Percentiles rank a stretch among this genome's conserved stretches.
These are phyloP conservation scores for Terrapene triunguis DNA, from an alignment of 2,113 vertebrate species.

Conservation along the genomic window DNA sequence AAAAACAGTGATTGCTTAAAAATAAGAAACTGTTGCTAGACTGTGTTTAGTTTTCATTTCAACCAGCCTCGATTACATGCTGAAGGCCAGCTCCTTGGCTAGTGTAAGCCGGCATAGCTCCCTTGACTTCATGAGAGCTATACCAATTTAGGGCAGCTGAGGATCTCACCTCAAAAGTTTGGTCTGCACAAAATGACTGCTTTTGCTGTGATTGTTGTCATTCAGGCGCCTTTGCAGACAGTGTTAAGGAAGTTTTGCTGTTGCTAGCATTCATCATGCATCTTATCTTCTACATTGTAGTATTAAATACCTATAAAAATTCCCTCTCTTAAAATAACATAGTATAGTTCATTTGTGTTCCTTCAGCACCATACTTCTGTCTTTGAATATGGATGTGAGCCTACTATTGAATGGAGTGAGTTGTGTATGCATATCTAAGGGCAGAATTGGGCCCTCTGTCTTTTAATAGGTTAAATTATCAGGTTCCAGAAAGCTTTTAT, in stretches of 20 bases:
- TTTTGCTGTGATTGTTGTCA: background rate
- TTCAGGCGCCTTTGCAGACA: background rate
- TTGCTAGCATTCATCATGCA: background rate
- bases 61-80: background rate
- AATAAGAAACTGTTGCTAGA: background rate
- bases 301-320: background rate
- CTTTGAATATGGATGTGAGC: background rate
- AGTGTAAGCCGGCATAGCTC: background rate
- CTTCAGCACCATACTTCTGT: background rate
- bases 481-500: slow-evolving; percentile 16
- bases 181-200: background rate
- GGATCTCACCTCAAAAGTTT: background rate
- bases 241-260: background rate
- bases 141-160: background rate
- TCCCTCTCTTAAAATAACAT: background rate
- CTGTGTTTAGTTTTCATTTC: background rate
- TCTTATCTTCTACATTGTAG: background rate
- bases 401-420: background rate
- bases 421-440: background rate
- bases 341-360: background rate
- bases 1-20: background rate
- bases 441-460: slow-evolving; percentile 8
- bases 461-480: slow-evolving; percentile 22
- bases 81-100: rapidly evolving
- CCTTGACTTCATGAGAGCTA: background rate